Conservation (phyloP, 2,113 vertebrate genomes). For the Cinclus cinclus region DNA sequence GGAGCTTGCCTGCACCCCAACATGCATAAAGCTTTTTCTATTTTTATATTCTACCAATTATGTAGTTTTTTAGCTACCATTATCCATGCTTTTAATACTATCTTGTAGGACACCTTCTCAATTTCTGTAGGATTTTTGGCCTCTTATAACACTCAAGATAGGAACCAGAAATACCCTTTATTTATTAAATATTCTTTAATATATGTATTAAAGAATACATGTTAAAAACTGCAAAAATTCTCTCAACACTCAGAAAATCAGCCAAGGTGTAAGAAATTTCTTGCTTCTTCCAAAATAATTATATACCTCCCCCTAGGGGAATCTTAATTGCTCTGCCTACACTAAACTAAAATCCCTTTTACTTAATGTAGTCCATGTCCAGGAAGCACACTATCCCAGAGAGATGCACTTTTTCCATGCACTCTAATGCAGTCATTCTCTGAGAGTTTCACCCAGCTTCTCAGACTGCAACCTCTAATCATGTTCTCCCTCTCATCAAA, state of each 20-base stretch:
- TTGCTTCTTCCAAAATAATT: background rate
- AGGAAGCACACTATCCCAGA: background rate
- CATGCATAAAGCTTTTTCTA: background rate
- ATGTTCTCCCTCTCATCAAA: background rate
- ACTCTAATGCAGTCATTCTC: background rate
- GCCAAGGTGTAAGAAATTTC: background rate
- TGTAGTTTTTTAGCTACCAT: background rate
- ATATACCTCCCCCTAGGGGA: background rate
- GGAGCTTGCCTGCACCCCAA: background rate
- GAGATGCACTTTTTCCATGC: background rate
- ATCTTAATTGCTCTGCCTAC: conserved; percentile 3
- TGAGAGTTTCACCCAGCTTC: background rate
- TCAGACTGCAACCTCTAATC: background rate
- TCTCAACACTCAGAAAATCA: background rate
- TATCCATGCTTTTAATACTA: background rate
- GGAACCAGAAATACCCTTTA: background rate
- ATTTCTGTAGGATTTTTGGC: background rate
- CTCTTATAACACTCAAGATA: background rate
- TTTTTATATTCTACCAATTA: background rate
- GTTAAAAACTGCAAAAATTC: background rate
- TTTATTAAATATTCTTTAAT: no score
- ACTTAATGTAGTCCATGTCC: background rate
- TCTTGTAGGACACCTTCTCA: background rate
- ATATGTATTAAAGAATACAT: background rate
- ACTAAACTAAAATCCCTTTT: conserved; percentile 23